These are phyloP conservation scores for Diceros bicornis DNA, from an alignment of 2,797 vertebrate species.

Conservation along the genomic window DNA sequence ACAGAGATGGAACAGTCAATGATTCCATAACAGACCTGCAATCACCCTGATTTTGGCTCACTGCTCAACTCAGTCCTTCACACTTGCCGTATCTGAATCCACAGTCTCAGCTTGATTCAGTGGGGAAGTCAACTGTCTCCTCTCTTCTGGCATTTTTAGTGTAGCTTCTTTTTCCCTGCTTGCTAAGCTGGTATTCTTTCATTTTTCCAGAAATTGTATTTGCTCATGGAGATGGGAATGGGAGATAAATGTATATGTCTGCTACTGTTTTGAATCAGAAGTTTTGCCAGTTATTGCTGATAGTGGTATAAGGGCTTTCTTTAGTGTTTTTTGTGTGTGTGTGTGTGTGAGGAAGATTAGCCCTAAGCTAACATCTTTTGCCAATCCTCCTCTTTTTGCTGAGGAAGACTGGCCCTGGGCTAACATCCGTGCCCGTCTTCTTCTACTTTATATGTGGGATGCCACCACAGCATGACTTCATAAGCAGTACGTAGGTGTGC, in stretches of 20 bases:
- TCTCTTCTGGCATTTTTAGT: background rate
- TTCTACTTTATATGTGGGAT: too few species aligned
- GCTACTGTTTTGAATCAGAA: background rate
- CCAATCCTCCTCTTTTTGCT: too few species aligned
- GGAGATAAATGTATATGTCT: too few species aligned
- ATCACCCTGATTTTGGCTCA: too few species aligned
- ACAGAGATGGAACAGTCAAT: too few species aligned
- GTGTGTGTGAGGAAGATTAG: too few species aligned
- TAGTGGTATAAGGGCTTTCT: background rate
- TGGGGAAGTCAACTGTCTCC: background rate
- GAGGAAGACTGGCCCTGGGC: too few species aligned
- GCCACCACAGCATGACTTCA: too few species aligned
- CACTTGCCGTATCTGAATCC: background rate
- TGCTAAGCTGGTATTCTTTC: too few species aligned
- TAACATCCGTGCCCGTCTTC: too few species aligned
- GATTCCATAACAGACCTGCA: background rate
- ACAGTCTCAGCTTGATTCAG: background rate
- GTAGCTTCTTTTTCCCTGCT: background rate
- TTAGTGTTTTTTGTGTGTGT: background rate
- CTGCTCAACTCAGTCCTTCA: background rate
- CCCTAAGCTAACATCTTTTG: too few species aligned
- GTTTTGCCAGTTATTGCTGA: background rate
- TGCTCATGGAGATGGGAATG: background rate
- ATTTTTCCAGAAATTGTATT: background rate
- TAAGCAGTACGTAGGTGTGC: too few species aligned